A percentile compares a stretch with the other conserved stretches of the same genome.
Evolutionary conservation across 1,140 invertebrate species (phyloP).

Genomic region (Drosophila arizonae): DNA sequence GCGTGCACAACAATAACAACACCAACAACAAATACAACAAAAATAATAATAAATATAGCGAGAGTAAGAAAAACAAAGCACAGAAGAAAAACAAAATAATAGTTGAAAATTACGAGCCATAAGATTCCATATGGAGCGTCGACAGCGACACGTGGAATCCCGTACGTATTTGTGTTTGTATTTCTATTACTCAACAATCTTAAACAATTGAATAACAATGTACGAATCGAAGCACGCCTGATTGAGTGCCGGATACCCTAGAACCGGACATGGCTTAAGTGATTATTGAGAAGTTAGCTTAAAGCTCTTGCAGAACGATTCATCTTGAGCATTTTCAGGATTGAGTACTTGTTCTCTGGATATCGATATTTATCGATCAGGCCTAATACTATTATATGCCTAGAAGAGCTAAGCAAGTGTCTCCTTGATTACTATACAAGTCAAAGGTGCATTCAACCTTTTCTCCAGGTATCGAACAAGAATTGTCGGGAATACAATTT

Average conservation of each 20-base stretch:
- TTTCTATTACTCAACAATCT: slow-evolving; percentile 33
- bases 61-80: not conserved
- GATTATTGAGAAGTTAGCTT: too few species aligned
- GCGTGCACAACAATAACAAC: slow-evolving; percentile 2
- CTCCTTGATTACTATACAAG: too few species aligned
- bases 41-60: not conserved
- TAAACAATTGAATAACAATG: slow-evolving; percentile 17
- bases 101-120: slow-evolving; percentile 29
- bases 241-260: slow-evolving; percentile 6
- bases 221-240: not conserved
- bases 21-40: not conserved
- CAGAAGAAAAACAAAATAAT: not conserved
- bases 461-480: not conserved
- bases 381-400: too few species aligned
- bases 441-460: not conserved
- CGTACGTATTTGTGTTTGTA: not conserved
- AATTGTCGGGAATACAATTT: slow-evolving; percentile 18
- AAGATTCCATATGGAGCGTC: slow-evolving; percentile 23
- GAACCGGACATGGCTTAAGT: not conserved
- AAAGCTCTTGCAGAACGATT: too few species aligned
- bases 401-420: too few species aligned
- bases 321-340: too few species aligned
- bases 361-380: not conserved
- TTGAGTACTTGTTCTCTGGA: not conserved
- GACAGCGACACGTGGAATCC: slow-evolving; percentile 26